Base-by-base conservation (phyloP, 92 coral and sea anemone genomes). In the Anthopleura xanthogrammica region DNA sequence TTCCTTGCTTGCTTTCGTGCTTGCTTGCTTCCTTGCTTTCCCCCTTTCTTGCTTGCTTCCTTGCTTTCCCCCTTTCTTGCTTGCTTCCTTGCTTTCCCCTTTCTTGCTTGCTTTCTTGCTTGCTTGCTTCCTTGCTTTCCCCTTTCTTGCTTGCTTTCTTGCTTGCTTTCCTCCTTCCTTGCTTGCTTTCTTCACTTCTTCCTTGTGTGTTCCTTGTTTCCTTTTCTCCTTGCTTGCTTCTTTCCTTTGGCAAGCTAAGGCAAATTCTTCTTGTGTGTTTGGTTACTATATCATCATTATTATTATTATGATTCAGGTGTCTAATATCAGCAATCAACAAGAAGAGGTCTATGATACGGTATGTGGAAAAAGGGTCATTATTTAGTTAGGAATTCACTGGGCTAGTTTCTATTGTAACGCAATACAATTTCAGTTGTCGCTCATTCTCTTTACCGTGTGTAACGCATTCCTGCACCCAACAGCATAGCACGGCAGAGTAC, bases 331-430 rank as follows among this genome's bases (percentile, higher is more conserved):
- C 13, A 78, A 55, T 29, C 70, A 81, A 29, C 86, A 83, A 16
- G 90, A 87, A 24, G 90, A 87, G 58, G 75, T 58, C 24, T 52
- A n/a, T 20, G 77, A 60, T 48, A 77, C 73, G 41, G 90, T 87
- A 62, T 62, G 70, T 62, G 23, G 1, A 29, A 29, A 29, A 29
- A 29, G 0, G 36, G 36, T 29, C 1, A 29, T 29, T 29, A 29
- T 29, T 29, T 29, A 29, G 65, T 60, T 16, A 60, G 24, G 13
- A 16, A 17, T 60, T 5, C 65, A 0, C 22, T 16, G 22, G 22
- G 6, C 19, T 60, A 14, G 65, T 58, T 9, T 58, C 65, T 6
- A 50, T 11, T 11, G 54, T 50, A 50, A 50, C 11, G 54, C 11
- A 50, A 5, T 50, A 50, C 54, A 50, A 11, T 11, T 11, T 50